Base-by-base conservation (phyloP, 2,113 vertebrate species). In the Hirundichthys speculiger region DNA sequence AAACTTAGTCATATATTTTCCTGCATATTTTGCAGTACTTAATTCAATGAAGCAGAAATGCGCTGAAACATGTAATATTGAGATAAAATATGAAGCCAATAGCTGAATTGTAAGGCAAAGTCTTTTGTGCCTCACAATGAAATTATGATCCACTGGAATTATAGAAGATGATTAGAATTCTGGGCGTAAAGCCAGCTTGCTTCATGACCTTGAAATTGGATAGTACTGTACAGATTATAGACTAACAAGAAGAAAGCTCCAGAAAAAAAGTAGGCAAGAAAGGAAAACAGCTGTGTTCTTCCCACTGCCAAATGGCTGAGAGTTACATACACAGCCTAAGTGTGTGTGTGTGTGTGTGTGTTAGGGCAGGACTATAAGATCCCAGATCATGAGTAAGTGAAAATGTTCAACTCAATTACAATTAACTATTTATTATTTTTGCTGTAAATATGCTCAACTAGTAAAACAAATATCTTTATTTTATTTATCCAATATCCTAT, bases 141-240 rank as follows among this genome's bases (percentile, higher is more conserved):
- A 64, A 79, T 80, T 64, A 75, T 52, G 27, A 59, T 48, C 54
- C 51, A 69, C 47, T 25, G 55, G 50, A 58, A 73, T 77, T 59
- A 70, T 73, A 55, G 55, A 24, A 50, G 34, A 55, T 62, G 77
- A 72, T 76, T 85, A 55, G 55, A 40, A 54, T 22, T 62, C 42
- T 39, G 24, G 77, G 69, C 57, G 0, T 19, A 2, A 50, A 0
- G 66, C 72, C 81, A 75, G 51, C 3, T 48, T 34, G 50, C 3
- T 27, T 51, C n/a, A 30, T 61, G 60, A 42, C 64, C 50, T 14
- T 54, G 40, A 66, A 42, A 55, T 48, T 41, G 27, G 53, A 5
- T 34, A 64, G 27, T 38, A 54, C 19, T 59, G 21, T 38, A 47
- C 2, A 2, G 38, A 51, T 13, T 13, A 47, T 10, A 27, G 43